A percentile compares a stretch with the other conserved stretches of the same genome.
These are phyloP conservation scores for Spatulosminthurus flaviceps DNA, from an alignment of 2,888 invertebrate genomes.

Conservation along the genomic window DNA sequence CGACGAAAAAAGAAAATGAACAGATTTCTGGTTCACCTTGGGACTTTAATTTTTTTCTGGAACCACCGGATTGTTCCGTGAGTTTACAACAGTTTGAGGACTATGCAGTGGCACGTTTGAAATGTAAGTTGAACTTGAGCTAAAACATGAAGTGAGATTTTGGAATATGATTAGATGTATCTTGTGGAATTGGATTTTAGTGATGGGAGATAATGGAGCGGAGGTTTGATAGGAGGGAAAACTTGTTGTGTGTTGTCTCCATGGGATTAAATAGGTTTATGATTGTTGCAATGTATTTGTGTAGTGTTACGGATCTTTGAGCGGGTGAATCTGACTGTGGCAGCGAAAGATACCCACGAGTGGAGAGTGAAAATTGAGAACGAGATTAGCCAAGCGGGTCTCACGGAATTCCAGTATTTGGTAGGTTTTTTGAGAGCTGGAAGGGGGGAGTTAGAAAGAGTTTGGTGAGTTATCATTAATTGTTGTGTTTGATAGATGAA, in stretches of 20 bases:
- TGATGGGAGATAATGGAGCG: not conserved
- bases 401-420: not conserved
- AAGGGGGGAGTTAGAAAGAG: too few relatives aligned
- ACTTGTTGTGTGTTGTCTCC: conserved; percentile 49
- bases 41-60: conserved; percentile 72
- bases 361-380: conserved; percentile 69
- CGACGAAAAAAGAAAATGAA: conserved; percentile 18
- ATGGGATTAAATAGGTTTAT: conserved; percentile 40
- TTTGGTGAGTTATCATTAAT: not conserved
- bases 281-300: too few relatives aligned
- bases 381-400: conserved; percentile 73
- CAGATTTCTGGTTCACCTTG: not conserved
- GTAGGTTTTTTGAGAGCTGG: too few relatives aligned
- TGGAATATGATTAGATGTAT: not conserved
- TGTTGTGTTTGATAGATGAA: conserved; percentile 51
- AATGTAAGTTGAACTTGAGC: conserved; percentile 68
- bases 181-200: not conserved
- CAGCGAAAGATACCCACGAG: conserved; percentile 60
- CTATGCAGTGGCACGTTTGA: conserved; percentile 83
- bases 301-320: conserved; percentile 79
- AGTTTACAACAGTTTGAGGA: conserved; percentile 86
- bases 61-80: conserved; percentile 79
- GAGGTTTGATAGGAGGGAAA: not conserved
- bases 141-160: too few relatives aligned
- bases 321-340: conserved; percentile 71